phyloP scores from a whole-genome alignment of 2,797 vertebrate species.

The Lepus oiostolus region DNA sequence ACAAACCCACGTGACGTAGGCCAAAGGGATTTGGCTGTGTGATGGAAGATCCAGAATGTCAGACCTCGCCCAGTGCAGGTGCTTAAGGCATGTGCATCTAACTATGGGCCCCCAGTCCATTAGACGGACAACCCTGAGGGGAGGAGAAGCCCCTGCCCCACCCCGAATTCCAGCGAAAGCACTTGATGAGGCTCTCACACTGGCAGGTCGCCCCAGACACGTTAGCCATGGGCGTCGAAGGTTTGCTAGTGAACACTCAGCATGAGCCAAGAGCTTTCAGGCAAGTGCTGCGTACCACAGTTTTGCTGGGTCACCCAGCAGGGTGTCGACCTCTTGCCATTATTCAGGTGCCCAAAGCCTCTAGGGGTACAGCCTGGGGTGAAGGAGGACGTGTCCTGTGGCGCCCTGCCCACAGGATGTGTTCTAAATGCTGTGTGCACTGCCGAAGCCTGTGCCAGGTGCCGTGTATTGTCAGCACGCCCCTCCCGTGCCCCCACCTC shows the following conservation, averaged over 20 bases:
- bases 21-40: not conserved
- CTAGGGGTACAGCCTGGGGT: not conserved
- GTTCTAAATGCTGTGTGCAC: not conserved
- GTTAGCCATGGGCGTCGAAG: not conserved
- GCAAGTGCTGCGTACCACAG: not conserved
- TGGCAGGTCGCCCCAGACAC: not conserved
- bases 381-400: not conserved
- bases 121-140: not conserved
- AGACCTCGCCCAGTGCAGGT: not conserved
- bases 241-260: not conserved
- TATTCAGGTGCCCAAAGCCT: not conserved
- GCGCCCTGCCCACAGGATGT: not conserved
- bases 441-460: not conserved
- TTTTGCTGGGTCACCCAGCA: not conserved
- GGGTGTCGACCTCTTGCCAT: not conserved
- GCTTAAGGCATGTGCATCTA: rapidly evolving
- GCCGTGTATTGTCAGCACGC: not conserved
- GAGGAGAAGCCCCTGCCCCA: not conserved
- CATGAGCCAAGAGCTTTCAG: not conserved
- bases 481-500: not conserved
- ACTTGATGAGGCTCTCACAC: not conserved
- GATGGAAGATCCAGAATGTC: not conserved
- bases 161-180: not conserved
- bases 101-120: not conserved
- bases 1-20: not conserved